Conservation (phyloP, 2,113 vertebrate genomes). For the Dicentrarchus labrax region DNA sequence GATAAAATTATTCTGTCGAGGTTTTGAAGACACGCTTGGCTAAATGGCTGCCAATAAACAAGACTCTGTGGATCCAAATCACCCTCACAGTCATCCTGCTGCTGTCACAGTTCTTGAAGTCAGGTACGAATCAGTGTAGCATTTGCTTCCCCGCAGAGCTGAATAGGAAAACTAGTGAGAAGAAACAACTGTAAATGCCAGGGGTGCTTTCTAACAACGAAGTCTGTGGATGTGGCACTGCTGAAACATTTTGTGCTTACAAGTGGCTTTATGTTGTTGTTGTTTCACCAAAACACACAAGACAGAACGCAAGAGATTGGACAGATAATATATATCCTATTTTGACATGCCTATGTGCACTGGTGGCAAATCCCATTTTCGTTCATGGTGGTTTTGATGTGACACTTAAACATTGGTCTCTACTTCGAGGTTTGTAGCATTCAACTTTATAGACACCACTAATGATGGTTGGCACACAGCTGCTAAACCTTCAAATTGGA, state of each 20-base stretch:
- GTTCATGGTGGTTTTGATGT: slow-evolving; percentile 19
- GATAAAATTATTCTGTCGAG: slow-evolving; percentile 60
- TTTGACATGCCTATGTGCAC: slow-evolving; percentile 28
- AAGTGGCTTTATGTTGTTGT: slow-evolving; percentile 25
- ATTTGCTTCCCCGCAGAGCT: slow-evolving; percentile 46
- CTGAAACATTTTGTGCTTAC: slow-evolving; percentile 14
- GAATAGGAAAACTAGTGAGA: slow-evolving; percentile 6
- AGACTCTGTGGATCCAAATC: slow-evolving; percentile 60
- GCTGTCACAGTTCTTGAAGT: slow-evolving; percentile 58
- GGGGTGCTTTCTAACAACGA: slow-evolving; percentile 10
- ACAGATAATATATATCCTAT: slow-evolving; percentile 38
- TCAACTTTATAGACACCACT: slow-evolving; percentile 8
- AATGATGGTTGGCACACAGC: slow-evolving; percentile 12
- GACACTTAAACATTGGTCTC: background rate
- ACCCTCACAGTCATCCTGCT: slow-evolving; percentile 50
- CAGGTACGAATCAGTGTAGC: slow-evolving; percentile 39
- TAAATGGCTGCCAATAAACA: slow-evolving; percentile 67
- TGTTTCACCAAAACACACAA: background rate
- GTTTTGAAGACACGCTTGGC: slow-evolving; percentile 58
- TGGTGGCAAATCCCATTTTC: slow-evolving; percentile 20
- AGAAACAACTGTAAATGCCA: slow-evolving; percentile 30
- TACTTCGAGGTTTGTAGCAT: slow-evolving; percentile 23
- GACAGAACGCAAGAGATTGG: slow-evolving; percentile 5
- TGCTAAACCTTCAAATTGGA: slow-evolving; percentile 12
- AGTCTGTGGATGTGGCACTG: slow-evolving; percentile 18